Base-by-base conservation (phyloP, 2,797 vertebrate genomes). In the Octomys mimax region DNA sequence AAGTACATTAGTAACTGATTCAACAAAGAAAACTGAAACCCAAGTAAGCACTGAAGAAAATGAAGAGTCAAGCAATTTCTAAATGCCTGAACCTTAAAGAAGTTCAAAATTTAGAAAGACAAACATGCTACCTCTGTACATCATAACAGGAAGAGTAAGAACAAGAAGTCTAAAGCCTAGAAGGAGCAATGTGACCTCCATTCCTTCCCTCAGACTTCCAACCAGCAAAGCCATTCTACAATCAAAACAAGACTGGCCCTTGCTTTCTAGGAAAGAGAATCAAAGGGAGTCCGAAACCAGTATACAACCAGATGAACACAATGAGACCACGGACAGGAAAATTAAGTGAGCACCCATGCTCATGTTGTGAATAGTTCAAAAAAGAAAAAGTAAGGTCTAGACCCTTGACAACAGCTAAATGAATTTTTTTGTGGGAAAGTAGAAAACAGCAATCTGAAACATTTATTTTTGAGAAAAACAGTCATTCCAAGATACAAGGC, bases 41-140 rank as follows among this genome's bases (percentile, higher is more conserved):
- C 49, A 83, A 81, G 42, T n/a, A n/a, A 83, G 70, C 46, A 66
- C 57, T 68, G 59, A 80, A 59, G n/a, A 77, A 84, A 94, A 62
- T 18, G 49, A 73, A 66, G 82, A 81, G 46, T 7, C 24, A 42
- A 62, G 36, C 64, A 49, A 0, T 36, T 71, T 57, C 59, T 13
- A 28, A 49, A 24, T 62, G 8, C 42, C 66, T 61, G 31, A 33
- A 24, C 26, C 42, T 81, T 14, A 33, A 26, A 82, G 71, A 33
- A n/a, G 14, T 13, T 59, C 33, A 18, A 84, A 33, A 66, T 11
- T 13, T 46, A 31, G 31, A 46, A 0, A 19, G 26, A 42, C 62
- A 77, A 4, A 52, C 8, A 24, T 18, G 1, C 5, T 36, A 13
- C 36, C 59, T 42, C n/a, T 26, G 6, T 13, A 33, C 42, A 22